Evolutionary conservation across 2,113 vertebrate species (phyloP).

Genomic region (Menidia beryllina): DNA sequence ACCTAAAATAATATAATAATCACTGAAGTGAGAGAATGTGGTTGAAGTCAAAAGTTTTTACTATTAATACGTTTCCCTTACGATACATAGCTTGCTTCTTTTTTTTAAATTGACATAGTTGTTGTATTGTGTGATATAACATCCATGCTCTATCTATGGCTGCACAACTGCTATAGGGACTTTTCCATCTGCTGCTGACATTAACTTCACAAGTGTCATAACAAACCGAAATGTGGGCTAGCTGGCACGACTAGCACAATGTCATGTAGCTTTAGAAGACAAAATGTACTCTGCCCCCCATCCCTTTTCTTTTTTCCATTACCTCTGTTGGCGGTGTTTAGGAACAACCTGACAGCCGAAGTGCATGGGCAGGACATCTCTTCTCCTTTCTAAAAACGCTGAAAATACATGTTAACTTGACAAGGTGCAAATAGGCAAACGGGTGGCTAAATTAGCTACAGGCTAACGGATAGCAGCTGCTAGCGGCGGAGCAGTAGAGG

Average conservation of each 20-base stretch:
- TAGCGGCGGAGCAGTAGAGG: constrained; percentile 26
- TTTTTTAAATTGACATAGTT: too few relatives aligned
- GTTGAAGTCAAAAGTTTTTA: too few relatives aligned
- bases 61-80: too few relatives aligned
- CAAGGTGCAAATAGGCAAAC: neutral
- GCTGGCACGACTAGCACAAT: constrained; percentile 35
- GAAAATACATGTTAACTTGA: constrained; percentile 7
- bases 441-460: neutral
- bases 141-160: neutral
- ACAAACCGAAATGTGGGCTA: constrained; percentile 43
- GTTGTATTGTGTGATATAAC: neutral
- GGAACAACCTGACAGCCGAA: constrained; percentile 77
- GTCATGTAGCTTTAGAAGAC: constrained; percentile 25
- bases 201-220: constrained; percentile 30
- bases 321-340: constrained; percentile 80
- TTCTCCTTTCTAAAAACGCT: constrained; percentile 40
- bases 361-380: constrained; percentile 82
- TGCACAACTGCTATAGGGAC: neutral
- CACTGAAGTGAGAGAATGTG: too few relatives aligned
- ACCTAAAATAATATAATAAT: too few relatives aligned
- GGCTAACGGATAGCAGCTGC: constrained; percentile 2
- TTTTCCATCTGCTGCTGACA: constrained; percentile 39
- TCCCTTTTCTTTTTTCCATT: too few relatives aligned
- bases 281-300: neutral
- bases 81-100: too few relatives aligned